Evolutionary conservation across 1,140 invertebrate species (phyloP), one percentile per base, ranked within the genome.

Genomic region (Drosophila lowei): DNA sequence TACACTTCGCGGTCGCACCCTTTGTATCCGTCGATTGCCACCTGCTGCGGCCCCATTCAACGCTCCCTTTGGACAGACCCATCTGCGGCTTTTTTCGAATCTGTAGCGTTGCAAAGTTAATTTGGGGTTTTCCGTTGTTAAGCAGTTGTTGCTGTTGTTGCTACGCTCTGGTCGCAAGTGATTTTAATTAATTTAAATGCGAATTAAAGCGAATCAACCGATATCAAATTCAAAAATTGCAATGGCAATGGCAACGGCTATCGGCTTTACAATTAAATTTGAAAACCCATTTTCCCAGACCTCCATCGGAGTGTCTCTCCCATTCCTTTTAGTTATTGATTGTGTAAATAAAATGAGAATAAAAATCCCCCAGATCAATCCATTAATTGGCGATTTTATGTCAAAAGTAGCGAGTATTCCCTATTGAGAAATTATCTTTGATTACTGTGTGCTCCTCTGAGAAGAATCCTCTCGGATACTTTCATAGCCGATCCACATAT

Each of bases 121-220:
- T 85, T 85, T 85, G 73, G 81, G 68, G 76, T 83, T 84, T 85
- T 55, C 64, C 56, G 55, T 38, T 38, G 34, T 38, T 13, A 34
- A 34, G 34, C 11, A 13, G 56, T 28, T 52, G 57, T 57, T 64
- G 63, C 15, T 73, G 57, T 44, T 64, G 63, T 18, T 73, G 79
- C 56, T 59, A 68, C 64, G 64, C 72, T 72, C 57, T 53, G 74
- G 59, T 72, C 58, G 83, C 72, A 86, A 86, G 75, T 88, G 83
- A 86, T 86, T 86, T 86, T 86, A 86, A 86, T 86, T 86, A 86
- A 86, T 86, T 86, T 86, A 86, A 88, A 86, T 83, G 59, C 74
- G 83, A 83, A 88, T 86, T 86, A 86, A 86, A 86, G 83, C 64
- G 83, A 57, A 83, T 88, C 61, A 76, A 56, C 59, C 78, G 77